These are phyloP conservation scores for Zaprionus bogoriensis DNA, from an alignment of 2,888 invertebrate genomes.

Conservation along the genomic window DNA sequence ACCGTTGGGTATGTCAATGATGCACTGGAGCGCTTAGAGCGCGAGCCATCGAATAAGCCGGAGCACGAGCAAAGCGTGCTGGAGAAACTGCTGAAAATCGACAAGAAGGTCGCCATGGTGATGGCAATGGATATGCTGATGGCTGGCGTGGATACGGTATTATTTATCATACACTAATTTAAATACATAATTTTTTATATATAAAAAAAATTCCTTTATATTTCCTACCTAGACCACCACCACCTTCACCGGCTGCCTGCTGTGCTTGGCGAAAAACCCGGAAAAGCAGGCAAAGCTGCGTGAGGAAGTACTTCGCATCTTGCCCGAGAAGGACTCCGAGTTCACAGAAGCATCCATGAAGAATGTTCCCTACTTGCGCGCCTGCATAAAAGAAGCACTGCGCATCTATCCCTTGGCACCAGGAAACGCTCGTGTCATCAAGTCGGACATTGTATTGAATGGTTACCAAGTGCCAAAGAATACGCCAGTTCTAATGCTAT, in stretches of 20 bases:
- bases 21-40: conserved; percentile 72
- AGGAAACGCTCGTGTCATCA: conserved; percentile 84
- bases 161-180: not conserved
- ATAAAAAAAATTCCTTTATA: too few species aligned
- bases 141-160: conserved; percentile 89
- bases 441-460: conserved; percentile 85
- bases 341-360: conserved; percentile 83
- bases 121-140: conserved; percentile 89
- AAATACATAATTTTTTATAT: not conserved
- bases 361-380: conserved; percentile 86
- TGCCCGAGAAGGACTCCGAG: conserved; percentile 82
- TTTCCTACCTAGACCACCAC: not conserved
- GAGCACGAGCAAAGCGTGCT: conserved; percentile 84
- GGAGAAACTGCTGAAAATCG: conserved; percentile 86
- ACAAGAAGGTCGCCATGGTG: conserved; percentile 86
- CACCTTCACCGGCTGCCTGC: conserved; percentile 30
- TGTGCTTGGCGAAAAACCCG: conserved; percentile 85
- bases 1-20: conserved; percentile 76
- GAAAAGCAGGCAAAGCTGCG: conserved; percentile 87
- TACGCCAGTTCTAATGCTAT: conserved; percentile 88
- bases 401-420: conserved; percentile 85
- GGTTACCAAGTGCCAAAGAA: conserved; percentile 87
- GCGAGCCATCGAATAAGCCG: conserved; percentile 31
- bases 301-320: conserved; percentile 84
- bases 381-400: conserved; percentile 89